Conservation (phyloP, 2,797 vertebrate species). For the Australoheros facetus region DNA sequence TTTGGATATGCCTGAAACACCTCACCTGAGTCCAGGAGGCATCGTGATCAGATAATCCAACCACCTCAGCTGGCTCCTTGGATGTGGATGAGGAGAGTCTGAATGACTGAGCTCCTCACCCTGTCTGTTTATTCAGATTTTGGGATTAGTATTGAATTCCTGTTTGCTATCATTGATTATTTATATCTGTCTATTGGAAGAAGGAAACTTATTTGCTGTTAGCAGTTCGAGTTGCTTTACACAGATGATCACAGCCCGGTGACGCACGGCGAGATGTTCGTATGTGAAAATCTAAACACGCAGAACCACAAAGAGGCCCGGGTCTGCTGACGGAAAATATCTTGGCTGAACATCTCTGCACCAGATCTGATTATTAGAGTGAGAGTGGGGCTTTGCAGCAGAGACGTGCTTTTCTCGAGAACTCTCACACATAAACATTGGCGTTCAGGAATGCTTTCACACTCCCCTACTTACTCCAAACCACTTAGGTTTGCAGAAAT, state of each 20-base stretch:
- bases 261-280: not conserved
- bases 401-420: constrained; percentile 17
- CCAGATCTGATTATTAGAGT: constrained; percentile 37
- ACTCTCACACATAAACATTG: constrained; percentile 40
- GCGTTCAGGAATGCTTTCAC: constrained; percentile 44
- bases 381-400: constrained; percentile 18
- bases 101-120: not conserved
- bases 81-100: not conserved
- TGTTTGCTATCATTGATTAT: not conserved
- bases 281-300: constrained; percentile 18
- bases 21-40: not conserved
- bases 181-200: not conserved
- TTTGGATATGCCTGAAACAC: not conserved
- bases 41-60: not conserved
- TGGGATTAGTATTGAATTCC: not conserved
- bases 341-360: constrained; percentile 25
- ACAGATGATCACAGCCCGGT: not conserved
- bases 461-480: constrained; percentile 32
- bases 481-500: constrained; percentile 49
- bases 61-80: fast-evolving
- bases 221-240: fast-evolving
- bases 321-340: constrained; percentile 39
- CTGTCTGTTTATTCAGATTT: not conserved
- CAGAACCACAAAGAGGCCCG: constrained; percentile 15
- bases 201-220: not conserved